Evolutionary conservation across 1,140 invertebrate genomes (phyloP).

Genomic region (Micrasema minimum): DNA sequence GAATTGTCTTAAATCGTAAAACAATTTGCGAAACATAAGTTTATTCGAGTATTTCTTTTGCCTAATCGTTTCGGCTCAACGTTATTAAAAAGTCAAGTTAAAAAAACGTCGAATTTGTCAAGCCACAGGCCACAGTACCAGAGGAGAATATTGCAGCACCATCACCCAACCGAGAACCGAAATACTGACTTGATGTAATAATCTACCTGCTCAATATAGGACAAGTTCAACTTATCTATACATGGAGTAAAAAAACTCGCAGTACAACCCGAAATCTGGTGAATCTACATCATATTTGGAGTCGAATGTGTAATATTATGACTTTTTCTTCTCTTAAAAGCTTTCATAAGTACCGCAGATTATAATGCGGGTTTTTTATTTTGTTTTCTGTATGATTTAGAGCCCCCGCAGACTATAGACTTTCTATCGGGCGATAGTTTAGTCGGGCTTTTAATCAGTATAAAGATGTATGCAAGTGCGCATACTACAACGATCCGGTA

Average conservation of each 20-base stretch:
- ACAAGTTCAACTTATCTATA: conserved; percentile 14
- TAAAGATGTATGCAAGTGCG: too few relatives aligned
- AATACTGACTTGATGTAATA: conserved; percentile 17
- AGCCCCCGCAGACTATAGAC: too few relatives aligned
- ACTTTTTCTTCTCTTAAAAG: background rate
- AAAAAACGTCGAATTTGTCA: conserved; percentile 21
- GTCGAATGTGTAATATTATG: background rate
- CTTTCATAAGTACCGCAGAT: too few relatives aligned
- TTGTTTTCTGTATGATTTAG: too few relatives aligned
- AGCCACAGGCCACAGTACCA: background rate
- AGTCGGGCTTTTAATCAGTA: too few relatives aligned
- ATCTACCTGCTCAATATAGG: background rate
- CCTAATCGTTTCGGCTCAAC: conserved; percentile 18
- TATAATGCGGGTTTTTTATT: too few relatives aligned
- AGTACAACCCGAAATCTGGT: too few relatives aligned
- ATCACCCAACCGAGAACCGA: conserved; percentile 5
- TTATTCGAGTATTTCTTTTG: conserved; percentile 17
- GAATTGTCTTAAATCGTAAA: background rate
- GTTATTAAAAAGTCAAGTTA: conserved; percentile 8
- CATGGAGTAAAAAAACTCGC: too few relatives aligned
- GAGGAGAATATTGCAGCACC: background rate
- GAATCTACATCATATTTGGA: too few relatives aligned
- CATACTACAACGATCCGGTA: too few relatives aligned
- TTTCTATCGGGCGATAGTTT: too few relatives aligned
- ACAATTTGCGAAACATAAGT: conserved; percentile 19